These are phyloP conservation scores for Lycophotia porphyrea DNA, from an alignment of 2,888 invertebrate species.

Conservation along the genomic window DNA sequence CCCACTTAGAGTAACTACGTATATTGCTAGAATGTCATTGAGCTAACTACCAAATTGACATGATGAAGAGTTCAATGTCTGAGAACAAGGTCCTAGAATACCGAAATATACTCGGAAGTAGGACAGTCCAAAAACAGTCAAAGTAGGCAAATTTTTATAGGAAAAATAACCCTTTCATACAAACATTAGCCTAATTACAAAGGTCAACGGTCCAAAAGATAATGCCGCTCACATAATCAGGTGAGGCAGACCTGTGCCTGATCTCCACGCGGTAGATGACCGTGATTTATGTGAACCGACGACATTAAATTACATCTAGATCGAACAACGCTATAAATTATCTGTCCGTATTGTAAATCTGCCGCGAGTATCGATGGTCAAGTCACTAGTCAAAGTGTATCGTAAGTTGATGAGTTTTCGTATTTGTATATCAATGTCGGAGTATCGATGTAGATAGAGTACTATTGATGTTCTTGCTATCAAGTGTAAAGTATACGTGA, in stretches of 20 bases:
- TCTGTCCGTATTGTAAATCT: constrained; percentile 88
- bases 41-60: constrained; percentile 7
- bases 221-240: constrained; percentile 77
- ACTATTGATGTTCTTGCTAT: constrained; percentile 14
- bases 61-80: constrained; percentile 30
- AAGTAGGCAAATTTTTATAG: constrained; percentile 2
- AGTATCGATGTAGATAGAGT: constrained; percentile 32
- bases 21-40: not conserved
- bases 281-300: constrained; percentile 87
- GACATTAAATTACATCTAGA: constrained; percentile 90
- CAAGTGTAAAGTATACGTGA: not conserved
- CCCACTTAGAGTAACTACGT: not conserved
- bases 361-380: constrained; percentile 86
- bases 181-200: constrained; percentile 74
- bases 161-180: constrained; percentile 38
- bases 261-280: constrained; percentile 84
- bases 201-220: constrained; percentile 73
- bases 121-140: constrained; percentile 9
- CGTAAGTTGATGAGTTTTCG: constrained; percentile 59
- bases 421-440: constrained; percentile 44
- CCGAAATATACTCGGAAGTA: constrained; percentile 19
- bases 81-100: not conserved
- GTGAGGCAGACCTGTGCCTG: constrained; percentile 80
- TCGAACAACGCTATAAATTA: constrained; percentile 89
- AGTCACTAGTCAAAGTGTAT: constrained; percentile 76